These are phyloP conservation scores for Salarias fasciatus DNA, from an alignment of 2,797 vertebrate species.

Conservation along the genomic window DNA sequence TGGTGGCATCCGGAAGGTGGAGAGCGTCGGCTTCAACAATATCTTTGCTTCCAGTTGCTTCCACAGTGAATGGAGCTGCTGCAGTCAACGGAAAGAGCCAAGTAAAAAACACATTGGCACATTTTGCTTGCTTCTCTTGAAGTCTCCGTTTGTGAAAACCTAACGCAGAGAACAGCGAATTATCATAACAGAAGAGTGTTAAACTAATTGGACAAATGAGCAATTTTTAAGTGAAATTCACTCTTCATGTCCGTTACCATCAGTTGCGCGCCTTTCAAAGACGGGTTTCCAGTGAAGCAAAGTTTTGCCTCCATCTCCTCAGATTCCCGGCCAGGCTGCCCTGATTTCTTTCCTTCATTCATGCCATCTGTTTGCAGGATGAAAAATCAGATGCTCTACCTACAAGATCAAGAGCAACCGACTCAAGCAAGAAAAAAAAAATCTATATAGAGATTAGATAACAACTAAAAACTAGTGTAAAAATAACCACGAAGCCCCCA, in stretches of 20 bases:
- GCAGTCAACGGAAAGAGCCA: too few relatives aligned
- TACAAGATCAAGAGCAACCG: conserved; percentile 4
- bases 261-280: neutral
- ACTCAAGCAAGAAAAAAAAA: neutral
- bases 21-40: neutral
- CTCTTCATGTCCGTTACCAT: neutral
- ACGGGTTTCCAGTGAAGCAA: neutral
- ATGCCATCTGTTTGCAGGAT: conserved; percentile 28
- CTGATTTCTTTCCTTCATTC: conserved; percentile 17
- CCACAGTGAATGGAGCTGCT: too few relatives aligned
- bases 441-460: neutral
- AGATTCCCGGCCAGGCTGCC: conserved; percentile 14
- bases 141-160: neutral
- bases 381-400: conserved; percentile 2
- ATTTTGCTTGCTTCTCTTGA: too few relatives aligned
- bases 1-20: neutral
- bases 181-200: neutral
- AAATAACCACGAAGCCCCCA: too few relatives aligned
- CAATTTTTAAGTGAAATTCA: neutral
- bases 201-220: neutral
- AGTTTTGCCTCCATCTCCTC: conserved; percentile 21
- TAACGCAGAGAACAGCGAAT: neutral
- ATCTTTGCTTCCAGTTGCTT: too few relatives aligned
- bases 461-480: too few relatives aligned
- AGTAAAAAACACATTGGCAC: too few relatives aligned